Evolutionary conservation across 1,140 invertebrate genomes (phyloP).

Genomic region (Oppia nitens): DNA sequence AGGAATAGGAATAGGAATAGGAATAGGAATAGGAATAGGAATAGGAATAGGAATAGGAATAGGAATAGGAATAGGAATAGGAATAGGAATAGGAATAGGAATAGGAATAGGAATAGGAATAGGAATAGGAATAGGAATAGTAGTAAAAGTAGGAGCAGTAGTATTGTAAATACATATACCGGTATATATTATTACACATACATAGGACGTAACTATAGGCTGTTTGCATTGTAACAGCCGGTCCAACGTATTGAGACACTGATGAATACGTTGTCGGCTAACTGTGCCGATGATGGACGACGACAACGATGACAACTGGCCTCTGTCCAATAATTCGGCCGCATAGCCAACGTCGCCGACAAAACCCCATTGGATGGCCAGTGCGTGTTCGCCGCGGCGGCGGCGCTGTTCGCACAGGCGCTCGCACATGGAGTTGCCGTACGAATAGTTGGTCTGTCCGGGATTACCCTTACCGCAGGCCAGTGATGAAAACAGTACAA

Average conservation of each 20-base stretch:
- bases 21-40: no score
- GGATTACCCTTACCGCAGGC: slow-evolving; percentile 83
- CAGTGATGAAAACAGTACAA: slow-evolving; percentile 83
- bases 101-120: no score
- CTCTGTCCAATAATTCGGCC: slow-evolving; percentile 63
- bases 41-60: no score
- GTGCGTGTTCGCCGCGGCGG: slow-evolving; percentile 44
- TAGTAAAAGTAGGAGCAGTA: no score
- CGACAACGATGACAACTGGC: no score
- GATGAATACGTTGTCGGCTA: slow-evolving; percentile 72
- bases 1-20: no score
- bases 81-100: no score
- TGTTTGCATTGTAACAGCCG: slow-evolving; percentile 48
- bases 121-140: no score
- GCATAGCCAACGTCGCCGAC: slow-evolving; percentile 90
- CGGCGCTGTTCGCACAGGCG: slow-evolving; percentile 70
- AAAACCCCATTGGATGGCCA: slow-evolving; percentile 93
- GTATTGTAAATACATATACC: no score
- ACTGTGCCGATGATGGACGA: slow-evolving; percentile 84
- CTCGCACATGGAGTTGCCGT: slow-evolving; percentile 83
- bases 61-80: no score
- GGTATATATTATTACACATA: no score
- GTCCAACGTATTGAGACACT: slow-evolving; percentile 69
- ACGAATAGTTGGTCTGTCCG: slow-evolving; percentile 84
- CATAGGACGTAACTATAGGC: no score